Percentiles rank a stretch among this genome's conserved stretches.
Evolutionary conservation across 2,888 invertebrate species (phyloP).

Genomic region (Synanthedon vespiformis): DNA sequence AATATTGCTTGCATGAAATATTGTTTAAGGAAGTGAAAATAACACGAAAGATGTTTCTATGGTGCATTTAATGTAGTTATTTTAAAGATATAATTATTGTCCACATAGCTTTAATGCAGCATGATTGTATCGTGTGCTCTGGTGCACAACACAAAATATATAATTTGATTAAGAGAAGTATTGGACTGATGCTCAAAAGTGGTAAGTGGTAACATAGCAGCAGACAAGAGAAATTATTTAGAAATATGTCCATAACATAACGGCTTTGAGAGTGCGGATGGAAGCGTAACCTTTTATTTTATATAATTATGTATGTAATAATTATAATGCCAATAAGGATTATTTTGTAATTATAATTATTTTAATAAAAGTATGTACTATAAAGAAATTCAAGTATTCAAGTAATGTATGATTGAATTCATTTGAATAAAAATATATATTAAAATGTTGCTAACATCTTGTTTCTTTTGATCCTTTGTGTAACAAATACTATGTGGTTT

Average conservation of each 20-base stretch:
- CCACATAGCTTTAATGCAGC: conserved; percentile 59
- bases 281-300: conserved; percentile 44
- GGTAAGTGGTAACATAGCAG: conserved; percentile 22
- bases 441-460: conserved; percentile 68
- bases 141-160: conserved; percentile 51
- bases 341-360: conserved; percentile 68
- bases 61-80: conserved; percentile 69
- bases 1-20: conserved; percentile 54
- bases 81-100: conserved; percentile 44
- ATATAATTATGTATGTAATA: conserved; percentile 47
- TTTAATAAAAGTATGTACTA: conserved; percentile 63
- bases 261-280: conserved; percentile 48
- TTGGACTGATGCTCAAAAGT: conserved; percentile 53
- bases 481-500: too few species aligned
- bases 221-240: conserved; percentile 28
- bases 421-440: conserved; percentile 73
- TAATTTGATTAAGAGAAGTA: conserved; percentile 35
- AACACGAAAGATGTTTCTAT: conserved; percentile 38
- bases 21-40: conserved; percentile 23
- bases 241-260: conserved; percentile 43
- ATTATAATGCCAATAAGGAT: conserved; percentile 59
- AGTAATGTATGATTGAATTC: conserved; percentile 67
- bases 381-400: conserved; percentile 63
- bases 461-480: conserved; percentile 30
- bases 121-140: conserved; percentile 16